Evolutionary conservation across 2,888 invertebrate species (phyloP), one percentile per base, ranked within the genome.

Genomic region (Pollenia amentaria): DNA sequence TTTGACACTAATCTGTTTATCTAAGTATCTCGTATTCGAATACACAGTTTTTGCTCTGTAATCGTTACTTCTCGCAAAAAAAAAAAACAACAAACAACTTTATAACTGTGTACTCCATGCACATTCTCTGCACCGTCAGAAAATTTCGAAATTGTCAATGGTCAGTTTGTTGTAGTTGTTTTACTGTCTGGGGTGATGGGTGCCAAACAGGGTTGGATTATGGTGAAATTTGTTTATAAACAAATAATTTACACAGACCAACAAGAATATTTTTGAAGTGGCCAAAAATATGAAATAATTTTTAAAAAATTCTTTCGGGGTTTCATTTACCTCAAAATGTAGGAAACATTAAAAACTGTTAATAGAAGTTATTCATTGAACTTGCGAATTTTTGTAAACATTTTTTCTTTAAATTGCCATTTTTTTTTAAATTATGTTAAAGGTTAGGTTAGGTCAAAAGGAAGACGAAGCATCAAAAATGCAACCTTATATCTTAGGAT

Each of bases 1-100:
- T 60, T 70, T 70, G 18, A 60, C 69, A 79, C 78, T 70, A 60
- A 79, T 69, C 77, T 70, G 29, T 29, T 29, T 29, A 51, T 42
- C 21, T 55, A 65, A 14, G 9, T 14, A 21, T n/a, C 8, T 46
- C 3, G 40, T 10, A 42, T 14, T 46, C 3, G 18, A n/a, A 42
- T 9, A 51, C 40, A 40, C 53, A 40, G 40, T 65, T 4, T 21
- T 18, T 55, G 21, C n/a, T 55, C 55, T 21, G n/a, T 18, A 51
- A 38, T 69, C 12, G 69, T 69, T 51, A 29, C 29, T 67, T 29
- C 29, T 29, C 11, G 8, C 29, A 12, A 46, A 40, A n/a, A 42
- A 16, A 40, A n/a, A 16, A 21, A 11, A 38, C 12, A 69, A 44
- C 38, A 69, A 69, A 38, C 6, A 11, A 12, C 16, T 46, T 7